Percentiles rank a stretch among this genome's conserved stretches.
These are phyloP conservation scores for Caenorhabditis doughertyi DNA, from an alignment of 2,888 invertebrate genomes.

Conservation along the genomic window DNA sequence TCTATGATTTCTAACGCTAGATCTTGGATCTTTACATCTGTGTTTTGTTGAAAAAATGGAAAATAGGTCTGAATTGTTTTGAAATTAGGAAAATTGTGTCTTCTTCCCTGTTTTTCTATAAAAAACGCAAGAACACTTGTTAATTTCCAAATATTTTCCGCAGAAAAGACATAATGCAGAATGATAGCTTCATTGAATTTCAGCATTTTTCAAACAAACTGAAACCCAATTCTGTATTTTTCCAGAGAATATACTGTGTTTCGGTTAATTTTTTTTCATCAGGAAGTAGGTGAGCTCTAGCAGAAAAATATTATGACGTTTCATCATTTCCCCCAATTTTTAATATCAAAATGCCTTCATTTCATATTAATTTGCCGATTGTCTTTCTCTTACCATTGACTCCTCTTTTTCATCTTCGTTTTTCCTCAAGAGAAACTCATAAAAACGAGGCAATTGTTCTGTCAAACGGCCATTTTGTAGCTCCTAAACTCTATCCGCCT, in stretches of 20 bases:
- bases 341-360: slow-evolving; percentile 10
- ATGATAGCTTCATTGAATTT: not conserved
- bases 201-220: no score
- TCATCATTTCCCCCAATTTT: not conserved
- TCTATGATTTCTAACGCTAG: not conserved
- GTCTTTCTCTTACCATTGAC: slow-evolving; percentile 12
- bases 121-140: not conserved
- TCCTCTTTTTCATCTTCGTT: slow-evolving; percentile 2
- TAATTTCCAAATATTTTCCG: not conserved
- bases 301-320: not conserved
- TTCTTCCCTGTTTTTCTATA: not conserved
- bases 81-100: not conserved
- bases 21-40: not conserved
- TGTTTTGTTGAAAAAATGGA: not conserved
- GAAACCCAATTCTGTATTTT: no score
- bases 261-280: no score
- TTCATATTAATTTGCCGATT: slow-evolving; percentile 28
- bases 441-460: slow-evolving; percentile 42
- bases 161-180: no score
- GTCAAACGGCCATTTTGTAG: slow-evolving; percentile 27
- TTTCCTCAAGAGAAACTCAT: slow-evolving; percentile 16
- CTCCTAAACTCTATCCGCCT: slow-evolving; percentile 18
- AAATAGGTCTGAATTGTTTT: not conserved
- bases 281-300: no score
- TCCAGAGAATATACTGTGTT: no score